Base-by-base conservation (phyloP, 2,113 vertebrate genomes). In the Clinocottus analis region DNA sequence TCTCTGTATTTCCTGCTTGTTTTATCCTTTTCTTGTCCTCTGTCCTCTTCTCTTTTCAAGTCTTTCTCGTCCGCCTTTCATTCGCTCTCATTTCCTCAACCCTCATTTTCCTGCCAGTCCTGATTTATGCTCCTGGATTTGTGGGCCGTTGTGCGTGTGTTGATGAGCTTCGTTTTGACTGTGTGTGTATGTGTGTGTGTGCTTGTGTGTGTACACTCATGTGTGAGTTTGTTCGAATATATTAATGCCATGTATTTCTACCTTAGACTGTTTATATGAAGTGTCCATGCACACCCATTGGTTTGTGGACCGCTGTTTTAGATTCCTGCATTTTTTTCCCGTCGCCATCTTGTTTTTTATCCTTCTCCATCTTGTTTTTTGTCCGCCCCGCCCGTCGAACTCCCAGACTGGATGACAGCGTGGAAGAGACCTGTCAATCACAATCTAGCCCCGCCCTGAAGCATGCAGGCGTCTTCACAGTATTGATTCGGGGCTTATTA, bases 41-140 rank as follows among this genome's bases (percentile, higher is more conserved):
- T 25, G 37, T 31, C 29, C 37, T 25, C 43, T n/a, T n/a, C 41
- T 72, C 76, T 75, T 71, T 82, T 43, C 76, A 37, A 29, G 84
- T 72, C 77, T 68, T 77, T 55, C 33, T 79, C 71, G 29, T 77
- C 80, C 80, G 61, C 81, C 79, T 72, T 86, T 89, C 64, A 77
- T 85, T 88, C 79, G 69, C 83, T 87, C 70, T n/a, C 67, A 89
- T 90, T 90, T 91, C 86, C 83, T 87, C 83, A 69, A 82, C 79
- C 78, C 79, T 90, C 85, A 87, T 92, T 93, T 91, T 82, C 81
- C 87, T 90, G 90, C 89, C 91, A 91, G 88, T 69, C 56, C 76
- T 90, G 89, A 93, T 92, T 93, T 93, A 92, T 90, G 85, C 79
- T 83, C 66, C 79, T 76, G 87, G 82, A 90, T 93, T 91, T 91